A percentile compares a stretch with the other conserved stretches of the same genome.
Conservation (phyloP, 1,140 invertebrate genomes). For the Ectropis grisescens region DNA sequence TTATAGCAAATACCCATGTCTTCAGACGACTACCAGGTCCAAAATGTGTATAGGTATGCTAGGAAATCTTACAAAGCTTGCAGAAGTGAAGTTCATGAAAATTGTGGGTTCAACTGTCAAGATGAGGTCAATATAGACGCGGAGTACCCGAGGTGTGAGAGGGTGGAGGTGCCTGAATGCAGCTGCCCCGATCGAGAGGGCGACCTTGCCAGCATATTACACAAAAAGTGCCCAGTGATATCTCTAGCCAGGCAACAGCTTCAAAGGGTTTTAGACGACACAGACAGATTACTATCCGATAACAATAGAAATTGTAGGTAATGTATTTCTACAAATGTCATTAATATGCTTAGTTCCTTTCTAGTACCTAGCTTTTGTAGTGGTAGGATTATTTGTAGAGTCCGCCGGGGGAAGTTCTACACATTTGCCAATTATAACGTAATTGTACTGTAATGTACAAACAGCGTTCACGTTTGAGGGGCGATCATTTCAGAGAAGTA, state of each 20-base stretch:
- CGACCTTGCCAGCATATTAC: constrained; percentile 46
- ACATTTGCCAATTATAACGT: too few species aligned
- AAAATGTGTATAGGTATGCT: constrained; percentile 26
- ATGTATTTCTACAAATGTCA: too few species aligned
- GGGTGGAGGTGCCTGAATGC: constrained; percentile 22
- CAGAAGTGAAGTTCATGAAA: constrained; percentile 7
- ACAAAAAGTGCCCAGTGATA: constrained; percentile 56
- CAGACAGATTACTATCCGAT: constrained; percentile 35
- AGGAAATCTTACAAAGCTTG: constrained; percentile 23
- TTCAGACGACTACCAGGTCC: constrained; percentile 21
- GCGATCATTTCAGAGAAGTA: too few species aligned
- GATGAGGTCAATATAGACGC: constrained; percentile 16
- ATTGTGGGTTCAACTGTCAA: constrained; percentile 2
- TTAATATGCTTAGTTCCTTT: constrained; percentile 1
- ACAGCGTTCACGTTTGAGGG: too few species aligned
- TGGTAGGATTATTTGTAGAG: too few species aligned
- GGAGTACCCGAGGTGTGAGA: constrained; percentile 26
- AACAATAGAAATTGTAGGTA: constrained; percentile 42
- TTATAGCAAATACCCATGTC: constrained; percentile 8
- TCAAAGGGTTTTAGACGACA: constrained; percentile 42
- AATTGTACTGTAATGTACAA: too few species aligned
- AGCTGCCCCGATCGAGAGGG: constrained; percentile 42
- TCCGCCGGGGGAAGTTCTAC: too few species aligned
- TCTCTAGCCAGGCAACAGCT: constrained; percentile 51
- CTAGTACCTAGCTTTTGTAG: too few species aligned